Evolutionary conservation across 2,113 vertebrate genomes (phyloP), one percentile per base, ranked within the genome.

Genomic region (Nematolebias whitei): DNA sequence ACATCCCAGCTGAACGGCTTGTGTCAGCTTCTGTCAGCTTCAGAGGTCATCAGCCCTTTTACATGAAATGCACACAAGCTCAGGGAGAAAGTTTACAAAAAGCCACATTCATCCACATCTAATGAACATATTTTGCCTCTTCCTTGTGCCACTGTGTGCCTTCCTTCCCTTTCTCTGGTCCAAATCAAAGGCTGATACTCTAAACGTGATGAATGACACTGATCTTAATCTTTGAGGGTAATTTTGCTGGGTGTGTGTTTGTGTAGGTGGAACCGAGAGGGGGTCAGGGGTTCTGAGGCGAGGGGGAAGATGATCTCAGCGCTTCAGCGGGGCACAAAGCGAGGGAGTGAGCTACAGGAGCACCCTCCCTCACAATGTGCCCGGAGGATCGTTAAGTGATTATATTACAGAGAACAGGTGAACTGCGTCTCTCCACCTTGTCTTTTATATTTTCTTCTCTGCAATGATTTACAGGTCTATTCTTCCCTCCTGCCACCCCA

Each of bases 321-420:
- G 66, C 77, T 81, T 47, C 80, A 40, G 73, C 47, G 24, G 82
- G 74, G 78, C 80, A 92, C 90, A 78, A 76, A 89, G 84, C 85
- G 45, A 82, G 74, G 80, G 74, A 63, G 70, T 88, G 85, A 82
- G 80, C 65, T 86, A 84, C 87, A 89, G 79, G 78, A 85, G 82
- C 71, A 56, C 82, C 71, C 74, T 76, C 52, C 73, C 74, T 71
- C 45, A 86, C 86, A 88, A 88, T 83, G 75, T 59, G 73, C 83
- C 87, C 68, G 56, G 71, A 83, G 78, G 86, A 90, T 89, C 85
- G 86, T 83, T 88, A 86, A 83, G 88, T 85, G 88, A 91, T 85
- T 93, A 84, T 92, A 82, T 92, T 93, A 91, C 91, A 80, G 80
- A 84, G 87, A 88, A 88, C 89, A 93, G 91, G 86, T 91, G 89